A percentile compares a stretch with the other conserved stretches of the same genome.
These are phyloP conservation scores for Rhopalosiphum maidis DNA, from an alignment of 1,140 invertebrate species.

Conservation along the genomic window DNA sequence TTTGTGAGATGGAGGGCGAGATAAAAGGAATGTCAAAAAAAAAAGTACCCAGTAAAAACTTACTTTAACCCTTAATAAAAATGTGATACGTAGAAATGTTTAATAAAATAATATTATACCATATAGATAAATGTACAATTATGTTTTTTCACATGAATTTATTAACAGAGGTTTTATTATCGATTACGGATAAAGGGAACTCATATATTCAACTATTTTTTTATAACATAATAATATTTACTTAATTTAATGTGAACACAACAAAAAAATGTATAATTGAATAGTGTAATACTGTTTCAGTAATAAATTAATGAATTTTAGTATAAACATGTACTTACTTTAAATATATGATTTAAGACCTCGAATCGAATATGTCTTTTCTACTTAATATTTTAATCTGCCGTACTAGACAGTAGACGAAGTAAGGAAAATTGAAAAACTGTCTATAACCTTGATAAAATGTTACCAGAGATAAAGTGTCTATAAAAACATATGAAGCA, in stretches of 20 bases:
- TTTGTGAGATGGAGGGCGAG: too few relatives aligned
- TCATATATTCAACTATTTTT: too few relatives aligned
- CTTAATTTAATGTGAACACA: not conserved
- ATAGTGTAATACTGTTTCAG: not conserved
- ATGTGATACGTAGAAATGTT: too few relatives aligned
- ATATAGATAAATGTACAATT: too few relatives aligned
- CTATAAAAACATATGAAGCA: not conserved
- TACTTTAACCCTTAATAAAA: too few relatives aligned
- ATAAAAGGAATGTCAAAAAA: too few relatives aligned
- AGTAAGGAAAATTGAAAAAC: not conserved
- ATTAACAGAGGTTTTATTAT: too few relatives aligned
- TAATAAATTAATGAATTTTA: not conserved
- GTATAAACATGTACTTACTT: not conserved
- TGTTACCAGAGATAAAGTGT: not conserved
- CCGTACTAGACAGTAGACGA: not conserved
- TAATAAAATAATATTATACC: too few relatives aligned
- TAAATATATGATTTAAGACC: not conserved
- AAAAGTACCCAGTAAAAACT: too few relatives aligned
- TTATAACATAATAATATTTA: too few relatives aligned
- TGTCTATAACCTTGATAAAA: not conserved
- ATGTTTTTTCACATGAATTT: too few relatives aligned
- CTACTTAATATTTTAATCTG: not conserved
- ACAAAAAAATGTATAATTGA: not conserved
- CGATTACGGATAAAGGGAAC: too few relatives aligned
- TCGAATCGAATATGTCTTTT: not conserved